Percentiles rank a stretch among this genome's conserved stretches.
These are phyloP conservation scores for Calliphora vomitoria DNA, from an alignment of 2,888 invertebrate species.

Conservation along the genomic window DNA sequence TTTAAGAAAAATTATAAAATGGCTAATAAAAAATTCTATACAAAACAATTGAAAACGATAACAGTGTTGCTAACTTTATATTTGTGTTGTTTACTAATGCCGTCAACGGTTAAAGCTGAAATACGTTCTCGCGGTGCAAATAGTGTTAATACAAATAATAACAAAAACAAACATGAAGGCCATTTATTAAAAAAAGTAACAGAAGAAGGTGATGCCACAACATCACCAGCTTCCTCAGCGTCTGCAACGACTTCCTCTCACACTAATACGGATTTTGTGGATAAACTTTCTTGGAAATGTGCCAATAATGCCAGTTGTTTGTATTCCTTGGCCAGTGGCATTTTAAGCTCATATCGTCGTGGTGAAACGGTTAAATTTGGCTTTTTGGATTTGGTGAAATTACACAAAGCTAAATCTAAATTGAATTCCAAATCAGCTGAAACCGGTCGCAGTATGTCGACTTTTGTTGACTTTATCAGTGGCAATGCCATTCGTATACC, in stretches of 20 bases:
- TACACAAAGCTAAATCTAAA: slow-evolving; percentile 78
- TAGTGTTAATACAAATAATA: slow-evolving; percentile 60
- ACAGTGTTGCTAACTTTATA: slow-evolving; percentile 58
- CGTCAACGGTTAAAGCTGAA: slow-evolving; percentile 56
- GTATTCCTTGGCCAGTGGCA: slow-evolving; percentile 85
- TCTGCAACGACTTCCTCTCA: slow-evolving; percentile 35
- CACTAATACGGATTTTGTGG: slow-evolving; percentile 80
- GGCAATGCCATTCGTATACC: slow-evolving; percentile 83
- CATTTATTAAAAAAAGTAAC: slow-evolving; percentile 65
- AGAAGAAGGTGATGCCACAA: slow-evolving; percentile 9
- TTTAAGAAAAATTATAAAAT: slow-evolving; percentile 44
- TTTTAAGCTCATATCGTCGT: slow-evolving; percentile 85
- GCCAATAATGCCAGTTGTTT: slow-evolving; percentile 88
- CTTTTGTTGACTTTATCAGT: slow-evolving; percentile 81
- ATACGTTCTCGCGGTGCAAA: slow-evolving; percentile 70
- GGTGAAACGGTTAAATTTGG: slow-evolving; percentile 86
- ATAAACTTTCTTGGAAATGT: slow-evolving; percentile 85
- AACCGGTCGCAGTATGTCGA: slow-evolving; percentile 80
- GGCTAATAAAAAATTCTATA: slow-evolving; percentile 62
- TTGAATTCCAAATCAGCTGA: slow-evolving; percentile 74
- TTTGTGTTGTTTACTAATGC: slow-evolving; percentile 34
- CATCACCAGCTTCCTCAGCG: slow-evolving; percentile 20
- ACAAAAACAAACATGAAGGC: slow-evolving; percentile 72
- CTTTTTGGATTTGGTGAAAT: slow-evolving; percentile 86
- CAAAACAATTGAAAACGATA: slow-evolving; percentile 55